Conservation (phyloP, 92 coral and sea anemone genomes). For the Isaurus tuberculatus region DNA sequence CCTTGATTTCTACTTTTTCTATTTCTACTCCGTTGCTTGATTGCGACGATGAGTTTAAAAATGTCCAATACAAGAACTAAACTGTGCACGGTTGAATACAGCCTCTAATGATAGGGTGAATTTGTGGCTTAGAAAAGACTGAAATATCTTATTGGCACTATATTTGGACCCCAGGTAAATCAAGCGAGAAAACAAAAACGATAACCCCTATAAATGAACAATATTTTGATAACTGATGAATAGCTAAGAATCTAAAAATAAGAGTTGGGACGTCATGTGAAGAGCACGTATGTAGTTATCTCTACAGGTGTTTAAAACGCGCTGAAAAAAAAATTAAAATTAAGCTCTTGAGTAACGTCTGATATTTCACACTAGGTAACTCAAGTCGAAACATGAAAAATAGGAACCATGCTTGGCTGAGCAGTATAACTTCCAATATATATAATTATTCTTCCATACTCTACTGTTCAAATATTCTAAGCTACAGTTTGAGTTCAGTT, state of each 20-base stretch:
- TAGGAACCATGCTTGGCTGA: neutral
- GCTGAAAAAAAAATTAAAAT: neutral
- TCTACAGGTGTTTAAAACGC: neutral
- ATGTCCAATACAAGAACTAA: neutral
- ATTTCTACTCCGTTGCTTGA: neutral
- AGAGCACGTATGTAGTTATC: neutral
- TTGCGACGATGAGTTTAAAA: neutral
- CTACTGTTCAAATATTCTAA: neutral
- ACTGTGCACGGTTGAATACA: neutral
- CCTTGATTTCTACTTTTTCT: conserved; percentile 24
- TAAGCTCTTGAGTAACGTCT: neutral
- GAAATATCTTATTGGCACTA: neutral
- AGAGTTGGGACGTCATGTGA: neutral
- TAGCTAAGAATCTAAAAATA: neutral
- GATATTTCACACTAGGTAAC: neutral
- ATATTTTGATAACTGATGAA: neutral
- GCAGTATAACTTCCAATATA: neutral
- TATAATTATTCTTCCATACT: neutral
- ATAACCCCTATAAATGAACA: conserved; percentile 3
- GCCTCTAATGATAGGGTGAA: neutral
- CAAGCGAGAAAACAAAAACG: neutral
- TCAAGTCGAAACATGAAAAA: neutral
- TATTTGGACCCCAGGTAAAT: conserved; percentile 16
- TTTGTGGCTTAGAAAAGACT: neutral
- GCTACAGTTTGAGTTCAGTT: neutral